Base-by-base conservation (phyloP, 2,113 vertebrate species). In the Stigmatopora argus region DNA sequence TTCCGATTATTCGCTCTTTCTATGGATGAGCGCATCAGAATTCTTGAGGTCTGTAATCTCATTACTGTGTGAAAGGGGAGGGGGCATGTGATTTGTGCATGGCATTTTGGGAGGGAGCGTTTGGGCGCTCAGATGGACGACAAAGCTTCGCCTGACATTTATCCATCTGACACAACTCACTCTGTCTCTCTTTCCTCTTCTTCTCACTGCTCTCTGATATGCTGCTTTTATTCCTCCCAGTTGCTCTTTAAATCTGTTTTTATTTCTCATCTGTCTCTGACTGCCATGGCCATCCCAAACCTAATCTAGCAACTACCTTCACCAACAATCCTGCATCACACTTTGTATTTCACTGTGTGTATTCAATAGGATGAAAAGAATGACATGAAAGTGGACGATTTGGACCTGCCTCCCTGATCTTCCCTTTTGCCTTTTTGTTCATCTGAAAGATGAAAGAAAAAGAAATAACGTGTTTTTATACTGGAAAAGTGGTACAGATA, bases 41-140 rank as follows among this genome's bases (percentile, higher is more conserved):
- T 77, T 78, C 75, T 78, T 70, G 80, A 81, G 83, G 76, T 77
- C 81, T 85, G 87, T 91, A 90, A 91, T 91, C 89, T 88, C 77
- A 88, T 91, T 91, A 86, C 77, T 73, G 70, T 41, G 72, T 80
- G 70, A 49, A 44, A 69, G 69, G 78, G 79, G 81, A 81, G 81
- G 77, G 64, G 55, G 82, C 75, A 66, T 13, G 47, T 56, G 73
- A 85, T 87, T 89, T 85, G 82, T 87, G 81, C 83, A 71, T 82
- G 79, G 83, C 86, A 85, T 84, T 88, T 86, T 72, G 78, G 81
- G 79, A 79, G 71, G 67, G 76, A 79, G 70, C 77, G 76, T 71
- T 73, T 59, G 45, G 74, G 26, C 26, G 26, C 70, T 79, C 77
- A 66, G 81, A 80, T 63, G 61, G 72, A 71, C 75, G 77, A 78